Base-by-base conservation (phyloP, 2,797 vertebrate species). In the Phoxinus dragarum region DNA sequence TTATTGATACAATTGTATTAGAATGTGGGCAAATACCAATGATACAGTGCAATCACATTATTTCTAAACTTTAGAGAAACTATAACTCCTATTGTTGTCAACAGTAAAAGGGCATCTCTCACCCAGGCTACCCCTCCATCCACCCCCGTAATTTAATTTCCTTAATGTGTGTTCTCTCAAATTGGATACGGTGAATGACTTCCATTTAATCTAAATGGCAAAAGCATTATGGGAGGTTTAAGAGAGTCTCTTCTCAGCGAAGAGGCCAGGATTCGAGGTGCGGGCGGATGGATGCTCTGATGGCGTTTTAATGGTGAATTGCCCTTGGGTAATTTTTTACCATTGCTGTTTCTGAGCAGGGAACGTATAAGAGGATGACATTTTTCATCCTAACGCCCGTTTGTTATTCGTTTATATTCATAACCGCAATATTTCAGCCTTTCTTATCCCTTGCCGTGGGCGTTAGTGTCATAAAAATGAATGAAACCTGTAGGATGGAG, bases 171-270 rank as follows among this genome's bases (percentile, higher is more conserved):
- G 34, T 47, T 79, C 67, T 71, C 40, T 61, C 31, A 59, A 71
- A 84, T 61, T 78, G 83, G 66, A 84, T 69, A 59, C 27, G 19
- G 83, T 79, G 83, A 84, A 84, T 84, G 75, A 69, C 67, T 84
- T 78, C 76, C 52, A 84, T 79, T 84, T 84, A 84, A 84, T 84
- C 27, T 61, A 72, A 84, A 71, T 72, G 52, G 79, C 40, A 84
- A 75, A 86, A 80, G 61, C 84, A 79, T 67, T 61, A 74, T 79
- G 34, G 56, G 52, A 9, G 17, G 40, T 86, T 83, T 38, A 40
- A 71, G 27, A 77, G 31, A n/a, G 59, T 83, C 81, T 83, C 16
- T 47, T 75, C 44, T 67, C 34, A 40, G 72, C 44, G 23, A 76
- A 52, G 14, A 36, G 34, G 10, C n/a, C 17, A 1, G 49, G 44